A percentile compares a stretch with the other conserved stretches of the same genome.
Evolutionary conservation across 1,140 invertebrate genomes (phyloP).

Genomic region (Pseudomyrmex concolor): DNA sequence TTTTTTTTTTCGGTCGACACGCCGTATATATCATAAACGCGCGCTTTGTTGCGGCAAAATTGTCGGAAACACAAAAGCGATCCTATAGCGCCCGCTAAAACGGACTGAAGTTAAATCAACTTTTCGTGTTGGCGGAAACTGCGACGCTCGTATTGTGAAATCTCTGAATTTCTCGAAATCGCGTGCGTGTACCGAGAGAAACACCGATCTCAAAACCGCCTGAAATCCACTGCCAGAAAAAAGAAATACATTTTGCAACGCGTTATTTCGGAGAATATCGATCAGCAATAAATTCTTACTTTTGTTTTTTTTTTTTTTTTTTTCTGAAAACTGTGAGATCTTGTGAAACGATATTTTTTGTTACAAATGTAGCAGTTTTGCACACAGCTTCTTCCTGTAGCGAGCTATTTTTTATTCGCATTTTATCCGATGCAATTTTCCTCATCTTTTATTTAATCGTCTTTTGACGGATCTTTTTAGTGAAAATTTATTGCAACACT

Average conservation of each 20-base stretch:
- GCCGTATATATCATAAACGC: not conserved
- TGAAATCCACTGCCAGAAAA: not conserved
- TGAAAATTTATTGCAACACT: not conserved
- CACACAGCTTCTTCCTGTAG: not conserved
- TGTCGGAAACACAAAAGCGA: not conserved
- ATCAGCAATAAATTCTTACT: not conserved
- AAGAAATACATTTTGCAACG: conserved; percentile 6
- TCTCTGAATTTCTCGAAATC: not conserved
- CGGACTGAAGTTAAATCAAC: conserved; percentile 23
- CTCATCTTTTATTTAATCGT: not conserved
- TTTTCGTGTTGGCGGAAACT: not conserved
- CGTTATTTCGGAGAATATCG: not conserved
- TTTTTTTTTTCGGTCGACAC: not conserved
- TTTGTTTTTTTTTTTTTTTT: too few species aligned
- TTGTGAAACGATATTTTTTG: not conserved
- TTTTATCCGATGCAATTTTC: not conserved
- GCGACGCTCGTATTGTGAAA: not conserved
- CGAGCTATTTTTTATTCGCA: not conserved
- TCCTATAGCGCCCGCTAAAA: not conserved
- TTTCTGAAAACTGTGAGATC: not conserved
- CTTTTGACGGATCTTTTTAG: not conserved
- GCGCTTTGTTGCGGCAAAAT: not conserved
- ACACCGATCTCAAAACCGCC: not conserved
- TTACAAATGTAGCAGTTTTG: not conserved
- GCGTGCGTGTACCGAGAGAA: not conserved